A percentile compares a stretch with the other conserved stretches of the same genome.
Conservation (phyloP, 1,140 invertebrate species). For the Tenebrio molitor region DNA sequence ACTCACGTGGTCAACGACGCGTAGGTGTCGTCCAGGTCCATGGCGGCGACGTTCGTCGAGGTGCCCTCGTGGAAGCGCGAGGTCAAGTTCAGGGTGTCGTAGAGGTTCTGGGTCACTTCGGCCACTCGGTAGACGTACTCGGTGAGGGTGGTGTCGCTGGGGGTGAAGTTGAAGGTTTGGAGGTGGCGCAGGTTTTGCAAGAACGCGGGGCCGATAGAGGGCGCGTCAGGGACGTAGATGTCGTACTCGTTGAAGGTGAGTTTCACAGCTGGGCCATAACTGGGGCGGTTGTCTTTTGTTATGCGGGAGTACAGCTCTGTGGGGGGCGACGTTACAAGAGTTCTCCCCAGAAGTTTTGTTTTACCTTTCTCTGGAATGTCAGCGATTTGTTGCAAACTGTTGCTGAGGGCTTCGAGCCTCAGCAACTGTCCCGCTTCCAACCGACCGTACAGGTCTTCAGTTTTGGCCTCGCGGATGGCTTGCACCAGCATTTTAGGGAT, state of each 20-base stretch:
- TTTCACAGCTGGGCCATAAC: slow-evolving; percentile 55
- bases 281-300: slow-evolving; percentile 56
- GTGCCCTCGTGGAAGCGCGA: slow-evolving; percentile 66
- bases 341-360: background rate
- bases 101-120: slow-evolving; percentile 56
- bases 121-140: slow-evolving; percentile 58
- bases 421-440: slow-evolving; percentile 68
- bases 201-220: slow-evolving; percentile 61
- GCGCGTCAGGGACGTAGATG: slow-evolving; percentile 60
- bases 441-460: slow-evolving; percentile 64
- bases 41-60: slow-evolving; percentile 73
- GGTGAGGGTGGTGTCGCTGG: slow-evolving; percentile 49
- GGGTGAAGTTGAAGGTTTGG: slow-evolving; percentile 60
- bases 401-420: slow-evolving; percentile 65
- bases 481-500: slow-evolving; percentile 68
- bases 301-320: slow-evolving; percentile 66
- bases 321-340: too few relatives aligned
- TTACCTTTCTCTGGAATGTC: slow-evolving; percentile 67
- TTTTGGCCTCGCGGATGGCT: slow-evolving; percentile 66
- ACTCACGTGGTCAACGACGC: slow-evolving; percentile 80
- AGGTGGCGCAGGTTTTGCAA: slow-evolving; percentile 59
- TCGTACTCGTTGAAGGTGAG: slow-evolving; percentile 62
- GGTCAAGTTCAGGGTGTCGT: slow-evolving; percentile 62
- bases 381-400: slow-evolving; percentile 68
- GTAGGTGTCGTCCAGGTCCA: slow-evolving; percentile 78